Percentiles rank a stretch among this genome's conserved stretches.
phyloP scores from a whole-genome alignment of 1,140 invertebrate species.

The Diorhabda elongata region DNA sequence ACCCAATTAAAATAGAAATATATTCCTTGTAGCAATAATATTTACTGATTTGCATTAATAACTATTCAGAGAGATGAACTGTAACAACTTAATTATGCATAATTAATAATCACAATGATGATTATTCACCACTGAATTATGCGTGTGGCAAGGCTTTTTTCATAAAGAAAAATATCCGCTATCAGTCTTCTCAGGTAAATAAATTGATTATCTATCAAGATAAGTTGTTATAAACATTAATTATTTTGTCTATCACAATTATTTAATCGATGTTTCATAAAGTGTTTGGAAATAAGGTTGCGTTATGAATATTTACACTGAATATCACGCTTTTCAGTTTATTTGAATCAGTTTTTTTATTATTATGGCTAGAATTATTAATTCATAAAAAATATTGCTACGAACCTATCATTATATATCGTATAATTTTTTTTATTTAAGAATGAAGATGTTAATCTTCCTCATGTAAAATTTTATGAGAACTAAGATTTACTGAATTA shows the following conservation, averaged over 20 bases:
- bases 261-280: not conserved
- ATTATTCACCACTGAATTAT: not conserved
- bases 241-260: not conserved
- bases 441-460: no score
- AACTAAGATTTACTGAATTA: no score
- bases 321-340: not conserved
- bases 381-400: no score
- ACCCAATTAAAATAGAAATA: no score
- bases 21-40: no score
- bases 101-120: conserved; percentile 7
- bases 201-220: conserved; percentile 3
- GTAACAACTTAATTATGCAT: conserved; percentile 17
- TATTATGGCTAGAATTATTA: not conserved
- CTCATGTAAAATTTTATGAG: no score
- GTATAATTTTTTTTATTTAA: no score
- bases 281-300: not conserved
- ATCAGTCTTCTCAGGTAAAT: not conserved
- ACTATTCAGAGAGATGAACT: not conserved
- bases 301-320: not conserved
- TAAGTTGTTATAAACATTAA: not conserved
- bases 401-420: no score
- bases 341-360: not conserved
- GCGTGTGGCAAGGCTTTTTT: not conserved
- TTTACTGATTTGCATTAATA: no score
- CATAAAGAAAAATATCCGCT: not conserved